These are phyloP conservation scores for Scaptodrosophila latifasciaeformis DNA, from an alignment of 2,888 invertebrate species.

Conservation along the genomic window DNA sequence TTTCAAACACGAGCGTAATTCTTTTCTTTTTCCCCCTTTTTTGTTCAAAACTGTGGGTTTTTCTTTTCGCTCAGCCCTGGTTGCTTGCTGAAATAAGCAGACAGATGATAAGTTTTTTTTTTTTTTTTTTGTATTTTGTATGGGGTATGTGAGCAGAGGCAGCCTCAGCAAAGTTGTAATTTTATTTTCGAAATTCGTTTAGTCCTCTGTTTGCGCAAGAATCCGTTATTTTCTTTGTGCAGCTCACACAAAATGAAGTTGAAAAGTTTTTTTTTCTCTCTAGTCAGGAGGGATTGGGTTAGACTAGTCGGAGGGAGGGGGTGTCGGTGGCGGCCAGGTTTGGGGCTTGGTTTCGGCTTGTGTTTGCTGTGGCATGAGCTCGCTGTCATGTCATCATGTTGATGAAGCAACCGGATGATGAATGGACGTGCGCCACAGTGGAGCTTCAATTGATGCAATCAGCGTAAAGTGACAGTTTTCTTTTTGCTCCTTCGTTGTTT, in stretches of 20 bases:
- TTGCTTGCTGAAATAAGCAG: too few species aligned
- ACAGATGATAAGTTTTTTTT: constrained; percentile 17
- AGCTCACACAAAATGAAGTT: constrained; percentile 55
- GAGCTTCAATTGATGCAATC: constrained; percentile 68
- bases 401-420: constrained; percentile 69
- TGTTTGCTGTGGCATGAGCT: constrained; percentile 43
- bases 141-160: constrained; percentile 12
- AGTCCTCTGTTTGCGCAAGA: constrained; percentile 66
- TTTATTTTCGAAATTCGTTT: constrained; percentile 68
- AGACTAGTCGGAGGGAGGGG: constrained; percentile 44
- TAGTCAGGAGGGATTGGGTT: constrained; percentile 50
- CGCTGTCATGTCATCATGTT: constrained; percentile 66
- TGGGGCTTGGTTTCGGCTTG: constrained; percentile 11
- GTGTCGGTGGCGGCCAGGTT: background rate
- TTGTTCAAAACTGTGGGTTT: too few species aligned
- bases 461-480: constrained; percentile 64
- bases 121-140: constrained; percentile 13
- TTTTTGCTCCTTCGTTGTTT: constrained; percentile 24
- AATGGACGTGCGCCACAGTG: constrained; percentile 68
- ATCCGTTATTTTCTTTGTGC: constrained; percentile 64
- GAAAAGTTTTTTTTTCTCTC: constrained; percentile 52
- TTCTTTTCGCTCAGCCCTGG: too few species aligned
- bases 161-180: constrained; percentile 61
- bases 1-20: constrained; percentile 21
- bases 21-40: too few species aligned